Base-by-base conservation (phyloP, 2,888 invertebrate species). In the Coenonympha glycerion region DNA sequence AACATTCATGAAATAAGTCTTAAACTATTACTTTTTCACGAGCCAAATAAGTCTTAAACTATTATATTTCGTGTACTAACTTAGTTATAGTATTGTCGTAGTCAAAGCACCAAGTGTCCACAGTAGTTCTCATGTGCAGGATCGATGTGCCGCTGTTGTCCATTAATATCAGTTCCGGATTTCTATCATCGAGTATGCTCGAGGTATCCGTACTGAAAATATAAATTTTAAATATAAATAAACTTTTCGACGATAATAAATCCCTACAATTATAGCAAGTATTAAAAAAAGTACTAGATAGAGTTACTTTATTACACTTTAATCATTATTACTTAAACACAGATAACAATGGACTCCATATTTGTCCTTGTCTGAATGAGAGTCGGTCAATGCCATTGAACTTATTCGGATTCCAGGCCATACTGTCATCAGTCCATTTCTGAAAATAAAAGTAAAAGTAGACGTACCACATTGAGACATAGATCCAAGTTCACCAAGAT, bases 391-490 rank as follows among this genome's bases (percentile, higher is more conserved):
- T 80, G 5, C 85, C 84, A n/a, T 86, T 88, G 66, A 87, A 92
- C 31, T 89, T 86, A 11, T 65, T 68, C 0, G 90, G 88, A 56
- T 89, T 75, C 92, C 92, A 93, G 0, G 78, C 71, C 61, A 92
- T 71, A 53, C 88, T 90, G 9, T 87, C 75, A 60, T 92, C 92
- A 0, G 66, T 75, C 93, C 93, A 93, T 55, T 72, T 78, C 92
- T 92, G 31, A 16, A 18, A 11, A 26, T 15, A 15, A n/a, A 40
- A 40, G 16, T 6, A 26, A 40, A 26, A 26, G 2, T 26, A 40
- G 22, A 4, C n/a, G n/a, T n/a, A n/a, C n/a, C n/a, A n/a, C n/a
- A n/a, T n/a, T n/a, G n/a, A n/a, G n/a, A n/a, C n/a, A n/a, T n/a
- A n/a, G n/a, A n/a, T n/a, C n/a, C n/a, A n/a, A n/a, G n/a, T n/a